Evolutionary conservation across 2,797 vertebrate genomes (phyloP), one percentile per base, ranked within the genome.

Genomic region (Anniella stebbinsi): DNA sequence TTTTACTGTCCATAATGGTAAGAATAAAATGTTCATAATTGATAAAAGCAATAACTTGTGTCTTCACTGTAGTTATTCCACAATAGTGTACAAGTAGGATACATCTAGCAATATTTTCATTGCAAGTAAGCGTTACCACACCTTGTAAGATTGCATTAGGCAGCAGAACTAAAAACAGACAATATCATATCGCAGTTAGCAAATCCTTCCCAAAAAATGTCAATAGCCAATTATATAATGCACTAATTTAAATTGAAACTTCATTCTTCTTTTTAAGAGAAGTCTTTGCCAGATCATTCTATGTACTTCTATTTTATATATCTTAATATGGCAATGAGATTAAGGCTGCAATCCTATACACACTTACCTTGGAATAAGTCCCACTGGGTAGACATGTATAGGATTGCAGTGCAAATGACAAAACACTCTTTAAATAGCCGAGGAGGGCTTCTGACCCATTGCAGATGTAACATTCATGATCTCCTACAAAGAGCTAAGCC

Each of bases 71-170:
- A 94, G 90, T 86, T 93, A 85, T 94, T 93, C 86, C 85, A 60
- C 69, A 88, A 91, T 84, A 92, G 81, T 63, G 66, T 63, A 92
- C 73, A 38, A 57, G 86, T 25, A 89, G 80, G 41, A 30, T n/a
- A 8, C 88, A 91, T 88, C 78, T 91, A 90, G 92, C 89, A 84
- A 80, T 92, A 92, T 80, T 88, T 91, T 90, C 72, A 90, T 51
- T 17, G 87, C 91, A 93, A 89, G 94, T 92, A 94, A 95, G 90
- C 67, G 91, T 93, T 87, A 91, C 76, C 81, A 73, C 89, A 91
- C 92, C 83, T 91, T 89, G 51, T 89, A 63, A 80, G 90, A 81
- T 77, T 81, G 86, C 87, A 84, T 84, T 93, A 93, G 89, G 89
- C 91, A 94, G 89, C 93, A 95, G 87, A 83, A 92, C 92, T 86